A percentile compares a stretch with the other conserved stretches of the same genome.
These are phyloP conservation scores for Ochropleura plecta DNA, from an alignment of 2,888 invertebrate genomes.

Conservation along the genomic window DNA sequence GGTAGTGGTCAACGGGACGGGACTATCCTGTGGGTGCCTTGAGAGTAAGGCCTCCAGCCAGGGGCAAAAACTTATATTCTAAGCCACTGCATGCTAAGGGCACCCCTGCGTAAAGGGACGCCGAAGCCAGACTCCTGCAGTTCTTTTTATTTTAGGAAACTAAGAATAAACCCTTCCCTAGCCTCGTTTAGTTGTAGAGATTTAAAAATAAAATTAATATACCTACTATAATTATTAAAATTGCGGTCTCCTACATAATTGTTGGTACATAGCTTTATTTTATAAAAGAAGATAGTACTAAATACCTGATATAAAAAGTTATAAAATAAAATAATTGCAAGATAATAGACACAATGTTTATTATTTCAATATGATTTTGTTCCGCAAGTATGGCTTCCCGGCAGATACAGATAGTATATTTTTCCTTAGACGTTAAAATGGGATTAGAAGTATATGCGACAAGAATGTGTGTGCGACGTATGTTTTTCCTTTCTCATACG, in stretches of 20 bases:
- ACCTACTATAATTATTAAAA: neutral
- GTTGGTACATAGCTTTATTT: slow-evolving; percentile 1
- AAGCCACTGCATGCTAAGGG: too few relatives aligned
- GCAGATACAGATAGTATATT: neutral
- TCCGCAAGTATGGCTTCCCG: slow-evolving; percentile 14
- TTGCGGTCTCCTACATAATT: too few relatives aligned
- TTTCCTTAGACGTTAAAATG: slow-evolving; percentile 7
- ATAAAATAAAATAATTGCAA: slow-evolving; percentile 28
- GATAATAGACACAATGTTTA: slow-evolving; percentile 3
- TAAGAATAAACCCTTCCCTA: neutral
- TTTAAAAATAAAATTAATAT: neutral
- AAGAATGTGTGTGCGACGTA: neutral
- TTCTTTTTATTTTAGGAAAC: neutral
- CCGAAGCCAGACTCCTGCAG: neutral
- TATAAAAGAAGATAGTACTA: slow-evolving; percentile 2
- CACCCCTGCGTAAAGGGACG: too few relatives aligned
- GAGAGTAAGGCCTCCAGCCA: too few relatives aligned
- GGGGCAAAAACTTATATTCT: too few relatives aligned
- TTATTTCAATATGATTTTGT: slow-evolving; percentile 16
- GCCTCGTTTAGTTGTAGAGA: neutral
- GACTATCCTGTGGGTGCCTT: too few relatives aligned
- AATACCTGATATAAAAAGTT: slow-evolving; percentile 21
- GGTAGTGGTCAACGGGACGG: too few relatives aligned
- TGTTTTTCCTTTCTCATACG: neutral
- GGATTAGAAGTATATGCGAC: slow-evolving; percentile 4